Evolutionary conservation across 2,113 vertebrate species (phyloP).

Genomic region (Hymenochirus boettgeri): DNA sequence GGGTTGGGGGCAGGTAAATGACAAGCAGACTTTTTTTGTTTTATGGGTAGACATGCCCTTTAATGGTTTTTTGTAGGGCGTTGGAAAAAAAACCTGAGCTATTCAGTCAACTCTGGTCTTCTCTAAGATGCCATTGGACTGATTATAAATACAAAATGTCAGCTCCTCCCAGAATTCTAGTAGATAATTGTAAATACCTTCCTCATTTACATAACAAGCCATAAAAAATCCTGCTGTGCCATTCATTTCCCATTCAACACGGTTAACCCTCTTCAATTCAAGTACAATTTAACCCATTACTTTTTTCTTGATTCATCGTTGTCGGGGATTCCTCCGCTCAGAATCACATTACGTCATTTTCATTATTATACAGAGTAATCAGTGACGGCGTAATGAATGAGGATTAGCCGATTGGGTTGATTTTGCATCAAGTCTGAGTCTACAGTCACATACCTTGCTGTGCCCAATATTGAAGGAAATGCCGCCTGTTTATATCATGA

Average conservation of each 20-base stretch:
- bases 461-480: no score
- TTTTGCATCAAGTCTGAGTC: no score
- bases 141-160: neutral
- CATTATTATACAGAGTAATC: neutral
- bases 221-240: neutral
- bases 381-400: neutral
- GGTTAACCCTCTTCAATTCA: neutral
- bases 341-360: neutral
- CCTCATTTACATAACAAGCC: neutral
- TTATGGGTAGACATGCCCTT: no score
- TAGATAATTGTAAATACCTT: constrained; percentile 1
- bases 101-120: no score
- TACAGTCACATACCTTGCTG: no score
- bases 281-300: neutral
- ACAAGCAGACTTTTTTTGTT: no score
- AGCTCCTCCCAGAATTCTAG: neutral
- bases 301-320: neutral
- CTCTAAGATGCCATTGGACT: neutral
- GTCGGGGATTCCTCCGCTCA: neutral
- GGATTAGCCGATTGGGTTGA: neutral
- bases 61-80: no score
- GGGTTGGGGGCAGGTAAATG: no score
- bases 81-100: no score
- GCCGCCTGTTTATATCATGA: no score
- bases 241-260: neutral